Base-by-base conservation (phyloP, 2,888 invertebrate species). In the Dolichopus griseipennis region DNA sequence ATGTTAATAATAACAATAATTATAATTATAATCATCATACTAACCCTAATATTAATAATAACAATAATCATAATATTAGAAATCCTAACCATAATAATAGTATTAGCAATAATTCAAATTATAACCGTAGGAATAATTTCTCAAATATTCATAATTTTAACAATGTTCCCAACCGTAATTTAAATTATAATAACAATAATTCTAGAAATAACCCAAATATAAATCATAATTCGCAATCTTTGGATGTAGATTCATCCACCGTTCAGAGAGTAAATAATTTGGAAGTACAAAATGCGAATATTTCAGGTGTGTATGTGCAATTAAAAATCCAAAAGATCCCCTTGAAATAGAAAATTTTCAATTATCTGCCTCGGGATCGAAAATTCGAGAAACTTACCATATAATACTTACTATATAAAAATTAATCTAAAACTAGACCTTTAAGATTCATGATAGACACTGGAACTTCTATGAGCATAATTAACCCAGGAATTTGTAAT, bases 401-500 rank as follows among this genome's bases (percentile, higher is more conserved):
- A n/a, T n/a, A n/a, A n/a, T n/a, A n/a, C n/a, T n/a, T n/a, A n/a
- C 33, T 68, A 68, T 68, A 68, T 68, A 65, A 68, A 22, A 22
- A 22, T 62, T 1, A 62, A 8, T 22, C 62, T 6, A 62, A 62
- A 22, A 7, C 8, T 21, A 21, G 22, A 62, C 62, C 62, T 10
- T 22, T 62, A 21, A 62, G 18, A 62, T 62, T 62, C 62, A 10
- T 62, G 1, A 18, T 62, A 21, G 21, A 62, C 22, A 21, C 62
- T 20, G 62, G 62, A 2, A 22, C 62, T 21, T 10, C 62, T 2
- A 62, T 22, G 22, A 62, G 62, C 20, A 22, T 62, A 62, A 21
- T 62, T 21, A 62, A 62, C 7, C 3, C 21, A 21, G 22, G 22
- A 22, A 22, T 62, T 22, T 62, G 62, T 22, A 62, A 62, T 18